These are phyloP conservation scores for Stichopus chloronotus DNA, from an alignment of 35 echinoderm and acorn worm genomes.

Conservation along the genomic window DNA sequence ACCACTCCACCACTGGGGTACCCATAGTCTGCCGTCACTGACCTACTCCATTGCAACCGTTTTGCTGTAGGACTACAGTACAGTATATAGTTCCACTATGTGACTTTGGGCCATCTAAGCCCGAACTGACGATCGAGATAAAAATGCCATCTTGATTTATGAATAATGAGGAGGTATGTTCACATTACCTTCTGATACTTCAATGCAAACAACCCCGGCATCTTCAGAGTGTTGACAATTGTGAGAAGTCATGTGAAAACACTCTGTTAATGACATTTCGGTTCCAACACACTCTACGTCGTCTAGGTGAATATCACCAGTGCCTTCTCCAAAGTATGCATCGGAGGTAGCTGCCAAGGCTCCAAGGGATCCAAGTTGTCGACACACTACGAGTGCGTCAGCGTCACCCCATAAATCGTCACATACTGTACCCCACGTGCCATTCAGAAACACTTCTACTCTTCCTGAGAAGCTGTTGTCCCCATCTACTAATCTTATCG, in stretches of 20 bases:
- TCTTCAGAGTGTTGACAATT: slow-evolving; percentile 7
- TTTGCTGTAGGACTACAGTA: no score
- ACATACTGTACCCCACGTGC: slow-evolving; percentile 62
- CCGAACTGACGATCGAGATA: no score
- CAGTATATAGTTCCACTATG: no score
- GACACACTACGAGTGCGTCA: slow-evolving; percentile 57
- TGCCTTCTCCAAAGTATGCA: not conserved
- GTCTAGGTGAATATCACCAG: slow-evolving; percentile 17
- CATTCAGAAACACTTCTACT: slow-evolving; percentile 53
- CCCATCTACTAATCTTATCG: not conserved
- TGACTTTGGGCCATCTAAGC: no score
- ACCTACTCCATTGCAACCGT: no score
- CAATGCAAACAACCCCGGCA: slow-evolving; percentile 36
- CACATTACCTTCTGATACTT: not conserved
- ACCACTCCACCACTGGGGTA: no score
- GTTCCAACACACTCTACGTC: not conserved
- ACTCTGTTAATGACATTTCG: not conserved
- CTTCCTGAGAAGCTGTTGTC: slow-evolving; percentile 25
- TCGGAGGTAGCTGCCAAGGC: not conserved
- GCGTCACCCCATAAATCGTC: slow-evolving; percentile 45
- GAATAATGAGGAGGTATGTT: no score
- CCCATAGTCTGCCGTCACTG: no score
- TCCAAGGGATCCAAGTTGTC: slow-evolving; percentile 20
- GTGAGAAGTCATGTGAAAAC: not conserved
- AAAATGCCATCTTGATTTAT: no score